Conservation (phyloP, 2,113 vertebrate species). For the Lethenteron reissneri region DNA sequence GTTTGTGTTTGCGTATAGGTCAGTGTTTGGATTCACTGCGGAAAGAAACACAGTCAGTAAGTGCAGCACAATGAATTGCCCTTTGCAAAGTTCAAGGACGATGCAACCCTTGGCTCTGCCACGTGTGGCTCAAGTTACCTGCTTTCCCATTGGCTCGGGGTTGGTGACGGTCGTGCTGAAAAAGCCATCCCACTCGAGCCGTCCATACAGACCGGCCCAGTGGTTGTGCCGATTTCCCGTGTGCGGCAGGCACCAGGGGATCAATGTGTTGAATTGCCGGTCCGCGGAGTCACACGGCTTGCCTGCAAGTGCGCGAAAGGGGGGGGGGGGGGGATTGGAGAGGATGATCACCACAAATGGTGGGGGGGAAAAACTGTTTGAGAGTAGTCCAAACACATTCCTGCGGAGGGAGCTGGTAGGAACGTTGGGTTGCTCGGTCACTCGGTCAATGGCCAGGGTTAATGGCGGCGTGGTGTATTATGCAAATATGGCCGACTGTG, state of each 20-base stretch:
- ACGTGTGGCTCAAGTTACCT: slow-evolving; percentile 26
- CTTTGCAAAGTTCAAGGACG: too few species aligned
- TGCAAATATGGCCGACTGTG: too few species aligned
- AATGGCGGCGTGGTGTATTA: too few species aligned
- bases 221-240: slow-evolving; percentile 90
- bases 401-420: too few species aligned
- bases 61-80: too few species aligned
- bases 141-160: slow-evolving; percentile 93
- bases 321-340: not conserved
- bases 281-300: slow-evolving; percentile 55
- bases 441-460: too few species aligned
- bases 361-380: too few species aligned
- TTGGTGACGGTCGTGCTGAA: slow-evolving; percentile 95
- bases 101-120: not conserved
- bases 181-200: slow-evolving; percentile 87
- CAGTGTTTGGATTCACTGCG: too few species aligned
- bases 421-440: too few species aligned
- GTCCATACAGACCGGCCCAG: slow-evolving; percentile 80
- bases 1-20: too few species aligned
- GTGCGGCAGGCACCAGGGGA: slow-evolving; percentile 90
- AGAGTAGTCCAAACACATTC: too few species aligned
- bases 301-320: slow-evolving; percentile 16
- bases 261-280: slow-evolving; percentile 77
- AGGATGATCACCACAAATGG: not conserved
- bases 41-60: too few species aligned